Evolutionary conservation across 2,113 vertebrate genomes (phyloP), one percentile per base, ranked within the genome.

Genomic region (Acanthisitta chloris): DNA sequence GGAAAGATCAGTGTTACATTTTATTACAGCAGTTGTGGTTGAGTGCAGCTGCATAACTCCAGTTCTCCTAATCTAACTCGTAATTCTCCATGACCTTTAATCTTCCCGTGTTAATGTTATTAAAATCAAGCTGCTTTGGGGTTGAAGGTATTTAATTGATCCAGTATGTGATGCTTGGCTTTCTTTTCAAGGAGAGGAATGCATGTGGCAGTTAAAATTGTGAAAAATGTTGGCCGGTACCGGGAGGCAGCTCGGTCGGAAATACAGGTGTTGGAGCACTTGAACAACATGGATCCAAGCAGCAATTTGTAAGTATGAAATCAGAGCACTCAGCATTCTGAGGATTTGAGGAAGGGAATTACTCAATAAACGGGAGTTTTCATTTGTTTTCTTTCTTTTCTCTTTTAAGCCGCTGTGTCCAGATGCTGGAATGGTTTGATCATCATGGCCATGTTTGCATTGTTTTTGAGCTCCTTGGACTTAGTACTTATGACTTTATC

Each of bases 221-320:
- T 99, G 97, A 99, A 99, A 99, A 99, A 99, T 97, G 98, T 99
- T 97, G 98, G 98, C 96, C 99, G 99, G 96, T 99, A 99, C 97
- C 98, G 99, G 58, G 99, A 99, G 90, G 99, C 99, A 81, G 99
- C 99, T 62, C 97, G 98, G 96, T 99, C 99, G 96, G 99, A 99
- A 98, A 99, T 99, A 95, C 98, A 99, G 95, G 99, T 99, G 70
- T 97, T 99, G 92, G 98, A 99, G 66, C 98, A 99, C 88, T 97
- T 99, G 73, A 99, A 99, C 96, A 98, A 98, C 65, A 98, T 99
- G 57, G 99, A 99, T 97, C 97, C 96, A 83, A 98, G 98, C 88
- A 98, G 97, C 81, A 97, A 96, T 84, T 98, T 98, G 98, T 98
- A 97, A 98, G 98, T 98, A 86, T 87, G 58, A 80, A 76, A 55